Evolutionary conservation across 2,888 invertebrate genomes (phyloP).

Genomic region (Scaeva pyrastri): DNA sequence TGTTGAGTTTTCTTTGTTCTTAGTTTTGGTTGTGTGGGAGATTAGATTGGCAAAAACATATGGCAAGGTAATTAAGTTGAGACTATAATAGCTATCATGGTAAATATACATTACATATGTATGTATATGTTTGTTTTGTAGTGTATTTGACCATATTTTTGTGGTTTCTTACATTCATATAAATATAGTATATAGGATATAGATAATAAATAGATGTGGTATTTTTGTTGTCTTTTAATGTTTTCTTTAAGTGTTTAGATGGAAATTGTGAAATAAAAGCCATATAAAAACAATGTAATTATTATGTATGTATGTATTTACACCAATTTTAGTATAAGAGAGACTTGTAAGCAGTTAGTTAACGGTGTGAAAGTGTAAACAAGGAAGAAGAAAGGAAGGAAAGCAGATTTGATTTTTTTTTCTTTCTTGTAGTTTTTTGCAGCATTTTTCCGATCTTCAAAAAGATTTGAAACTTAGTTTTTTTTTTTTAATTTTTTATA

Average conservation of each 20-base stretch:
- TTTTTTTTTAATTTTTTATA: too few species aligned
- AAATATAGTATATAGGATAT: too few species aligned
- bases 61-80: conserved; percentile 63
- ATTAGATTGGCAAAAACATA: conserved; percentile 38
- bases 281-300: neutral
- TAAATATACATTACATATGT: too few species aligned
- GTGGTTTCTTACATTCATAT: neutral
- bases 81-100: conserved; percentile 21
- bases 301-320: neutral
- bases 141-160: conserved; percentile 14
- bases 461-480: too few species aligned
- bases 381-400: too few species aligned
- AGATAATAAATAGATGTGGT: neutral
- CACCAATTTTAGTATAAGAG: neutral
- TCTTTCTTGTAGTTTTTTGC: too few species aligned
- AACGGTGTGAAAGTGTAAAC: neutral
- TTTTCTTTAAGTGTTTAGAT: conserved; percentile 3
- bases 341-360: neutral
- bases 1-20: neutral
- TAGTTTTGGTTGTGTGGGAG: neutral
- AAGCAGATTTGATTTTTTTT: too few species aligned
- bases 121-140: neutral
- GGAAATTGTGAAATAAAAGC: neutral
- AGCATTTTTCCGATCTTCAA: too few species aligned
- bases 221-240: conserved; percentile 2